Evolutionary conservation across 2,113 vertebrate genomes (phyloP).

Genomic region (pig (Sus scrofa)): T2T-Sscrofa CM000830.6:40199501-40200000

Average conservation of each 20-base stretch:
- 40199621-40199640: conserved; percentile 44
- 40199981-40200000: no score
- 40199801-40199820: neutral
- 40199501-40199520: neutral
- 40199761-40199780: neutral
- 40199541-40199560: conserved; percentile 34
- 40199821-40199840: conserved; percentile 16
- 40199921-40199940: no score
- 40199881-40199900: conserved; percentile 48
- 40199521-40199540: conserved; percentile 15
- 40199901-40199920: no score
- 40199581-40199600: neutral
- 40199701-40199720: conserved; percentile 48
- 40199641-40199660: conserved; percentile 52
- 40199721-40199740: conserved; percentile 54
- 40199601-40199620: conserved; percentile 5
- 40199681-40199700: conserved; percentile 52
- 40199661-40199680: conserved; percentile 56
- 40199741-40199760: neutral
- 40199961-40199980: no score
- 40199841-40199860: conserved; percentile 9
- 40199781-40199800: neutral
- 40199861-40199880: neutral
- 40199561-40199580: conserved; percentile 26
- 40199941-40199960: no score